Evolutionary conservation across 2,888 invertebrate genomes (phyloP).

Genomic region (Apomyelois bistriatella): DNA sequence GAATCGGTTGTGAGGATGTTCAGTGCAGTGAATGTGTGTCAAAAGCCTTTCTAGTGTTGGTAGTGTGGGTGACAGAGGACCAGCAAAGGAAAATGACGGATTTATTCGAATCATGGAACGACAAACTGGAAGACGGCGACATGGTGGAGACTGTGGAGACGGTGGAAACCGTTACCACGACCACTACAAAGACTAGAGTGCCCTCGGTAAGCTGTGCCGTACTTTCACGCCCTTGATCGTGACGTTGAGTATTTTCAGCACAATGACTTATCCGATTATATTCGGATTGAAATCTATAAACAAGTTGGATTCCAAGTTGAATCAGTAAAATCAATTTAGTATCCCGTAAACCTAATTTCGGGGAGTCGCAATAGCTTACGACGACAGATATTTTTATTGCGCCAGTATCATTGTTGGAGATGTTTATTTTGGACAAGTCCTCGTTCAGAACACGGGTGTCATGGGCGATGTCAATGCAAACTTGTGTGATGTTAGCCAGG

Average conservation of each 20-base stretch:
- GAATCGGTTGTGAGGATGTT: slow-evolving; percentile 32
- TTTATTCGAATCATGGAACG: slow-evolving; percentile 70
- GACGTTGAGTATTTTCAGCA: slow-evolving; percentile 46
- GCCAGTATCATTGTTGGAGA: slow-evolving; percentile 56
- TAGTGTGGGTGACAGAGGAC: slow-evolving; percentile 50
- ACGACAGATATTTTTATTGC: slow-evolving; percentile 54
- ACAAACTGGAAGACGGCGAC: slow-evolving; percentile 39
- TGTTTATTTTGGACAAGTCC: slow-evolving; percentile 64
- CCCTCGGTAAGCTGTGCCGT: slow-evolving; percentile 49
- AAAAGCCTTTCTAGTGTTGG: slow-evolving; percentile 48
- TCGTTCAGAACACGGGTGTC: slow-evolving; percentile 44
- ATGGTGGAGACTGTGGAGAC: slow-evolving; percentile 55
- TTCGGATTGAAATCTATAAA: slow-evolving; percentile 35
- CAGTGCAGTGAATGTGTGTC: slow-evolving; percentile 65
- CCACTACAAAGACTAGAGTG: slow-evolving; percentile 47
- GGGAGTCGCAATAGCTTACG: slow-evolving; percentile 28
- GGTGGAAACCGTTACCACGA: slow-evolving; percentile 66
- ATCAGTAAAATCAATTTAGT: slow-evolving; percentile 25
- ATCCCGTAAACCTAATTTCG: slow-evolving; percentile 27
- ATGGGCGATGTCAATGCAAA: slow-evolving; percentile 64
- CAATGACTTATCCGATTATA: slow-evolving; percentile 38
- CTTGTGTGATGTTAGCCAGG: slow-evolving; percentile 63
- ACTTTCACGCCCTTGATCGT: slow-evolving; percentile 43
- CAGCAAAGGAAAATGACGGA: slow-evolving; percentile 63
- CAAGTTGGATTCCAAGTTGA: slow-evolving; percentile 22